Conservation (phyloP, 2,797 vertebrate genomes). For the Pseudocheirus occidentalis region DNA sequence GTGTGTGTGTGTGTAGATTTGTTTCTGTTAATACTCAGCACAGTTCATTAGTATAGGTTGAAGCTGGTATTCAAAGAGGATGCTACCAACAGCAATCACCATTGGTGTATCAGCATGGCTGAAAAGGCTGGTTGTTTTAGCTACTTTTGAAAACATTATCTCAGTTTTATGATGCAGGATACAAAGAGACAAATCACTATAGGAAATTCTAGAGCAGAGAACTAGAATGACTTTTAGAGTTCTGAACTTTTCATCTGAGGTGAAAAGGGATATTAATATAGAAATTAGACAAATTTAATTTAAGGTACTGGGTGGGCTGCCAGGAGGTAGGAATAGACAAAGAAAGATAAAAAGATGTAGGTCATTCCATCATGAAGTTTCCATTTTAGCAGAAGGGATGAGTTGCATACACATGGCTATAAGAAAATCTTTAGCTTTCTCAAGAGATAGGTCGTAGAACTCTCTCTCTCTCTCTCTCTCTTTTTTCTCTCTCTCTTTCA, state of each 20-base stretch:
- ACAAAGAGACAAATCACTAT: conserved; percentile 8
- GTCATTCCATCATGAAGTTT: background rate
- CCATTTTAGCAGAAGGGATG: background rate
- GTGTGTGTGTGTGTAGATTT: background rate
- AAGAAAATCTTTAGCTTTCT: background rate
- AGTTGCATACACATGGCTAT: background rate
- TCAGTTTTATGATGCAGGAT: background rate
- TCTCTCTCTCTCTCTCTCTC: too few relatives aligned
- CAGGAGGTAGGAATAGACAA: background rate
- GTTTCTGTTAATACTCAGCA: background rate
- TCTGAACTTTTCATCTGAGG: background rate
- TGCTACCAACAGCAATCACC: background rate
- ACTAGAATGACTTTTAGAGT: background rate
- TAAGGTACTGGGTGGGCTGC: background rate
- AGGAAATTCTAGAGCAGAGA: background rate
- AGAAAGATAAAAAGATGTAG: background rate
- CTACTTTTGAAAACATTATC: conserved; percentile 12
- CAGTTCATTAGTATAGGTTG: background rate
- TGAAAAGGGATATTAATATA: background rate
- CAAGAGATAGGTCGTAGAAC: background rate
- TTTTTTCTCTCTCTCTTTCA: too few relatives aligned
- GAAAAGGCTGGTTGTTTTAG: background rate
- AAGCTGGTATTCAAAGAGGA: background rate
- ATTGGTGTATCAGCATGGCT: background rate
- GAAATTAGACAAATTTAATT: background rate